Base-by-base conservation (phyloP, 2,888 invertebrate genomes). In the Nemotelus nigrinus region DNA sequence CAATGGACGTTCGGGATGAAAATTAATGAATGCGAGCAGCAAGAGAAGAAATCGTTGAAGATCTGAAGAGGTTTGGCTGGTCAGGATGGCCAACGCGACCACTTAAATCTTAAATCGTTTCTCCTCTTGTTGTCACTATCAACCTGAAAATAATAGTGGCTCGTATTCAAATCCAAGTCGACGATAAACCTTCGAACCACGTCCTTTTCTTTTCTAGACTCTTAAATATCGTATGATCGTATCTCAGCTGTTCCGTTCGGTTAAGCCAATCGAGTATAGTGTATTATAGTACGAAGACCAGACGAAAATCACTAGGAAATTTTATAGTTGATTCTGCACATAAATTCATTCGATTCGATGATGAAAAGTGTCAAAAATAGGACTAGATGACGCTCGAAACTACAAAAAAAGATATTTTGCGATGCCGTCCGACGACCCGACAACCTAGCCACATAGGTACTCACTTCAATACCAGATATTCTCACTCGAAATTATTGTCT, bases 321-420 rank as follows among this genome's bases (percentile, higher is more conserved):
- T 77, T 77, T 77, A 77, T 77, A 77, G 76, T 77, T 67, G 76
- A 57, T 77, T 77, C 76, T 67, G 58, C 68, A 60, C 48, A 67
- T 65, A 64, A 53, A 57, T 65, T 53, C 39, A 25, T 55, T 45
- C 53, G 76, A 76, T 77, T 60, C 57, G 67, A 67, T 77, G 76
- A 77, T 76, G 68, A 74, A 76, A 76, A 55, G 78, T 77, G 79
- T 78, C 79, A 74, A 79, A 79, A 79, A 79, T 79, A 79, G 79
- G 65, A 79, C 48, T 76, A 71, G 58, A 68, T 65, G 68, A 77
- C n/a, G 53, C 44, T 47, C 43, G 8, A 55, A 65, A 65, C 55
- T 65, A 25, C 64, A 50, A 60, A 39, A 45, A 64, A 48, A 75
- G 10, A n/a, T n/a, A 43, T 6, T 53, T 3, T 41, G 39, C 50